Evolutionary conservation across 1,140 invertebrate genomes (phyloP), one percentile per base, ranked within the genome.

Genomic region (Adoxophyes honmai): DNA sequence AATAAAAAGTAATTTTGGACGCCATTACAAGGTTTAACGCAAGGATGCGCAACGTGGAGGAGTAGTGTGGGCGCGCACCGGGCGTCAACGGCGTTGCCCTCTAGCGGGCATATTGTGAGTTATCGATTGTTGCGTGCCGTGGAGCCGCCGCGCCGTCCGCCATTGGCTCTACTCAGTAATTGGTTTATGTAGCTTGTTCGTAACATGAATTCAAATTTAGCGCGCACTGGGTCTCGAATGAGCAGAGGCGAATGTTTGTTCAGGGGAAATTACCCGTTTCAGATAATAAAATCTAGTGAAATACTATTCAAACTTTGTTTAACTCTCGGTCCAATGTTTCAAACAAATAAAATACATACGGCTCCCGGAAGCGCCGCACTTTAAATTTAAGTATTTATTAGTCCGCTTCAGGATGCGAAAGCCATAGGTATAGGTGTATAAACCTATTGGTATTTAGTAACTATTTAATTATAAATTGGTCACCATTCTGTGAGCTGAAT

Each of bases 191-290:
- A 70, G 75, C 74, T 73, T 65, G 80, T 83, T 83, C 77, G 80
- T 82, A 83, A 81, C 81, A 83, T 88, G 81, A 88, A 88, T 88
- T 88, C 85, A 88, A 88, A 88, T 88, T 86, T 88, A 81, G 81
- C 85, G 85, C 81, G 78, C 79, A 66, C 69, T 78, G 73, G 72
- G 72, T 70, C 75, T 80, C 64, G 62, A 80, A 77, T 76, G 69
- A 78, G 78, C 75, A 77, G 66, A 78, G 65, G 63, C 57, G 70
- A 78, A 73, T 86, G 77, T 81, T 77, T 81, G 71, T 75, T 73
- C 70, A 66, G 67, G 65, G 73, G 62, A 82, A 81, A 82, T 84
- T 80, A 82, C 67, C 68, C 70, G 77, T 78, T 79, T 71, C 74
- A 76, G 74, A 81, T 80, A 78, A 81, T 80, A 77, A 81, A 78